Percentiles rank a stretch among this genome's conserved stretches.
These are phyloP conservation scores for Chironomus tentans DNA, from an alignment of 2,888 invertebrate genomes.

Conservation along the genomic window DNA sequence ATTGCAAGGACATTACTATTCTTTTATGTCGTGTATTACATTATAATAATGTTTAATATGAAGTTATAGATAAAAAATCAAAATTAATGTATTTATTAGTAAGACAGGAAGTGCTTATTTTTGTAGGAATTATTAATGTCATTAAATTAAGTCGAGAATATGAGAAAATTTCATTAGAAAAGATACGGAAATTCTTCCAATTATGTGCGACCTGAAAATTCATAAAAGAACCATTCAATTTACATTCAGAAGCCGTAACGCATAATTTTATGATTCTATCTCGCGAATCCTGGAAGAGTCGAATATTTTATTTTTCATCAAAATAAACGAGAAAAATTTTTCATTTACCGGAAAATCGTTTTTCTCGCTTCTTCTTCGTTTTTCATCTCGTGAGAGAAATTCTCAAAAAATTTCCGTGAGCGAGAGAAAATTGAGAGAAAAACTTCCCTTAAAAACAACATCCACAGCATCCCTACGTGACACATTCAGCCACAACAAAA, in stretches of 20 bases:
- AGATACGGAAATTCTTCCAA: not conserved
- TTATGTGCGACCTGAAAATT: not conserved
- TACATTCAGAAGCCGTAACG: conserved; percentile 12
- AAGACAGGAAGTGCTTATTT: no score
- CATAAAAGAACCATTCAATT: conserved; percentile 3
- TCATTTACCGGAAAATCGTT: not conserved
- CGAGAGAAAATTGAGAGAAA: not conserved
- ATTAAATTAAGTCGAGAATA: not conserved
- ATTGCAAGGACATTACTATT: not conserved
- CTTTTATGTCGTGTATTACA: no score
- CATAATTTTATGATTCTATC: conserved; percentile 21
- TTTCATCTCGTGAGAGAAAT: not conserved
- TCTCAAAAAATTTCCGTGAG: no score
- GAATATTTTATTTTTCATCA: not conserved
- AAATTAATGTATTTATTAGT: conserved; percentile 9
- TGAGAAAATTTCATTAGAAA: not conserved
- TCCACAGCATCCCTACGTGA: no score
- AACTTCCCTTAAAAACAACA: not conserved
- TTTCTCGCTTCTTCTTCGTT: not conserved
- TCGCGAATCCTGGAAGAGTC: not conserved
- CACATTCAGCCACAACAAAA: no score
- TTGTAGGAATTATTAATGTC: not conserved
- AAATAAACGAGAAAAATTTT: not conserved
- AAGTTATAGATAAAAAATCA: conserved; percentile 8
- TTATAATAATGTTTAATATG: not conserved